Base-by-base conservation (phyloP, 2,888 invertebrate species). In the Chrysolina haemoptera region DNA sequence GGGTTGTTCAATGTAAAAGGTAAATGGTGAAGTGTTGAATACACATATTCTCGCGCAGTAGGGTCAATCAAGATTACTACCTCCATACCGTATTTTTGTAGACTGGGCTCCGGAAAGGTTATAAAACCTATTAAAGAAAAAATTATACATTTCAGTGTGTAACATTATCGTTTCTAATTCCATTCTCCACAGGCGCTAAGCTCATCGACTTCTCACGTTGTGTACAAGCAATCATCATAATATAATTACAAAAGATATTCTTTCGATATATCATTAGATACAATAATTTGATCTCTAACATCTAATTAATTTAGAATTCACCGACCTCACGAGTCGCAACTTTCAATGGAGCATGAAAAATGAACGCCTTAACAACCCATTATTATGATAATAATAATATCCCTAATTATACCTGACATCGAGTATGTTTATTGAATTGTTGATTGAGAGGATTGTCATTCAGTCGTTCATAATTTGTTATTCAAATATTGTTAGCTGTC, bases 201-300 rank as follows among this genome's bases (percentile, higher is more conserved):
- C 35, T 59, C 55, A 73, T 73, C 73, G 66, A 73, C 65, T 73
- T 73, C 69, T 69, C 73, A 69, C 73, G 69, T 71, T 67, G 48
- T 50, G n/a, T 62, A 41, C 48, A 59, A 64, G n/a, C 65, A 73
- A 69, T 73, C 69, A 73, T 20, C 65, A 73, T 65, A 69, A 69
- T 73, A 71, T 73, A 71, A 71, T 71, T 35, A 62, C 69, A 69
- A 27, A 62, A 69, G 20, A 65, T 69, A 69, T 73, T 73, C 69
- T 73, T 41, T 69, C n/a, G 48, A 69, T 43, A 20, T 70, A 70
- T 73, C 73, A 73, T 73, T 73, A 73, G 62, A 55, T 40, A 66
- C 70, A 73, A 73, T 70, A 73, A 73, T 70, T 73, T 63, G 53
- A 62, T 41, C 70, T 69, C 70, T 73, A 73, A 73, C 70, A 43